Base-by-base conservation (phyloP, 1,140 invertebrate species). In the Papilio dardanus region DNA sequence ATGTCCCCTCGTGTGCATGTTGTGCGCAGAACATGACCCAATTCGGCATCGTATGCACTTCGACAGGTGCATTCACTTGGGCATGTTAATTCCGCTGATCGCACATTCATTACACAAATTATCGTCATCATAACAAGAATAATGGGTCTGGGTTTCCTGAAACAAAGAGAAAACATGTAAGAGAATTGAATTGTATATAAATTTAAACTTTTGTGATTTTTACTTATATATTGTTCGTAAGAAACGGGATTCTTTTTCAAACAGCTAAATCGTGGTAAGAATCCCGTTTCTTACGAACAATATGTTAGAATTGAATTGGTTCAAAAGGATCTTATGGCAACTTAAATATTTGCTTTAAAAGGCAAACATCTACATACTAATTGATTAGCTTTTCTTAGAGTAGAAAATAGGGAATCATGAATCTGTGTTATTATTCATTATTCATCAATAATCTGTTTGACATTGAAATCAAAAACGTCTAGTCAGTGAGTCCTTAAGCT, bases 1-100 rank as follows among this genome's bases (percentile, higher is more conserved):
- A 96, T 94, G 37, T 95, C 94, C 10, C 96, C 96, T 75, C 92
- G 79, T 73, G 92, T 89, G 81, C 95, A 96, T 14, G 77, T 46
- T 24, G 91, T 80, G 37, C 80, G 79, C 50, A 89, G 68, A 10
- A 78, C 69, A 12, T 54, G 80, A 28, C 81, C 85, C 6, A 76
- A 77, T 65, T 88, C 87, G 2, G 46, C 74, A 54, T 84, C 78
- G 71, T 81, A 83, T 2, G 58, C 76, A 6, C 46, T 74, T 19
- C 78, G 81, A 71, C 91, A 92, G 1, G 74, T 77, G 75, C 91
- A 92, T 37, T 90, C 88, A 24, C 79, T 80, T 14, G 91, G 88
- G 65, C 91, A 92, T 1, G 83, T 82, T 10, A 83, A 79, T 33
- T 86, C 86, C 0, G 83, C 86, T 21, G 82, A 84, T 31, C 77